These are phyloP conservation scores for Phyllopteryx taeniolatus DNA, from an alignment of 2,113 vertebrate genomes.

Conservation along the genomic window DNA sequence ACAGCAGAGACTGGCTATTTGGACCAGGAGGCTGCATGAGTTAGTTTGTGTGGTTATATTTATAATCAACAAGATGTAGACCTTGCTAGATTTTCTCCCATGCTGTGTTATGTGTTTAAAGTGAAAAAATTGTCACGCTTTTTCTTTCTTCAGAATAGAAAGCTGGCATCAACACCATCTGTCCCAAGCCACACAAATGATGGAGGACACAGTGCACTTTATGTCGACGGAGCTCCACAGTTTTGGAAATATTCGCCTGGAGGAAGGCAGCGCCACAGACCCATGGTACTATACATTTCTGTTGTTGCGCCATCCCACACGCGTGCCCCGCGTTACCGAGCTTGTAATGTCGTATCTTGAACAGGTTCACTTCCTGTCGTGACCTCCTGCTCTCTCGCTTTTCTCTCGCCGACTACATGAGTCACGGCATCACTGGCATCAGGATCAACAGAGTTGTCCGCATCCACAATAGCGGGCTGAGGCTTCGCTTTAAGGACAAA, in stretches of 20 bases:
- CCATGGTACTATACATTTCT: conserved; percentile 65
- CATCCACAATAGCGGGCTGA: conserved; percentile 78
- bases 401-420: conserved; percentile 74
- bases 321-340: not conserved
- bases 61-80: not conserved
- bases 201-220: conserved; percentile 70
- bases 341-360: not conserved
- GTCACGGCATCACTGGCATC: conserved; percentile 66
- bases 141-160: conserved; percentile 67
- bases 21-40: conserved; percentile 74
- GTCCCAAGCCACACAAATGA: conserved; percentile 63
- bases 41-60: conserved; percentile 48
- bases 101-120: not conserved
- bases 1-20: conserved; percentile 68
- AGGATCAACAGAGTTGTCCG: conserved; percentile 78
- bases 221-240: conserved; percentile 80
- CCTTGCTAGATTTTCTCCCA: not conserved
- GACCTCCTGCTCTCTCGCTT: conserved; percentile 79
- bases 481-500: conserved; percentile 81
- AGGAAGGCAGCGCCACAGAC: conserved; percentile 76
- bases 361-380: conserved; percentile 80
- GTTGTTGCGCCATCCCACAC: not conserved
- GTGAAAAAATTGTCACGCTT: not conserved
- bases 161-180: conserved; percentile 62
- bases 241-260: conserved; percentile 81